phyloP scores from a whole-genome alignment of 2,113 vertebrate genomes.

The Axis porcinus region DNA sequence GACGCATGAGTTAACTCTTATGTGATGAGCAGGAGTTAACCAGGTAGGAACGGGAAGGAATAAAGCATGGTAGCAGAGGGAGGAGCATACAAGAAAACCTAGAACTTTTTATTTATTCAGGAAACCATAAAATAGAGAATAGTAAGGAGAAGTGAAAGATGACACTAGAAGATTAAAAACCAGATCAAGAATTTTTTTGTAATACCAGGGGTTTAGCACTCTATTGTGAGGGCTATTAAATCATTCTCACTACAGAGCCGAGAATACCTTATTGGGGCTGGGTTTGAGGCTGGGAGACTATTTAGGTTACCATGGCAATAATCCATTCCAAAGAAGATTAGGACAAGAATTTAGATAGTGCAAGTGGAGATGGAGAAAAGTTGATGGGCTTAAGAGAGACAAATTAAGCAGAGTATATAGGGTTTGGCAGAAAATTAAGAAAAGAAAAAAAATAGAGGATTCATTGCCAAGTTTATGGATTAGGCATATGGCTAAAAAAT shows the following conservation, averaged over 20 bases:
- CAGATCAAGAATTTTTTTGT: not conserved
- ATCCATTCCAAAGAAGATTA: not conserved
- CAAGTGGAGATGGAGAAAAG: not conserved
- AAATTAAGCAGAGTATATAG: not conserved
- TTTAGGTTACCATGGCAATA: not conserved
- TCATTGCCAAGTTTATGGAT: not conserved
- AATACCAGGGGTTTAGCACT: not conserved
- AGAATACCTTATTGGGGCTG: not conserved
- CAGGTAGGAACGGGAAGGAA: not conserved
- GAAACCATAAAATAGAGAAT: not conserved
- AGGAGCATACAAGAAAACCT: not conserved
- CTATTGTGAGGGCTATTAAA: not conserved
- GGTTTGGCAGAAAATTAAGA: not conserved
- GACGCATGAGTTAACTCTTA: not conserved
- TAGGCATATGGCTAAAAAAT: not conserved
- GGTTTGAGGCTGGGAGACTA: not conserved
- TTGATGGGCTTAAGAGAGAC: not conserved
- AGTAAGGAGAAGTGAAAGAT: not conserved
- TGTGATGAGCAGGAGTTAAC: not conserved
- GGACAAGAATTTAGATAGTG: not conserved
- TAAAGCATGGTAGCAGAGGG: not conserved
- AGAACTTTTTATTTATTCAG: not conserved
- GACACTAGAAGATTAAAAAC: not conserved
- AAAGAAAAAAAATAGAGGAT: not conserved
- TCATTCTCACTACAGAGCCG: not conserved